phyloP scores from a whole-genome alignment of 2,888 invertebrate genomes.

The Geophilus truncorum region DNA sequence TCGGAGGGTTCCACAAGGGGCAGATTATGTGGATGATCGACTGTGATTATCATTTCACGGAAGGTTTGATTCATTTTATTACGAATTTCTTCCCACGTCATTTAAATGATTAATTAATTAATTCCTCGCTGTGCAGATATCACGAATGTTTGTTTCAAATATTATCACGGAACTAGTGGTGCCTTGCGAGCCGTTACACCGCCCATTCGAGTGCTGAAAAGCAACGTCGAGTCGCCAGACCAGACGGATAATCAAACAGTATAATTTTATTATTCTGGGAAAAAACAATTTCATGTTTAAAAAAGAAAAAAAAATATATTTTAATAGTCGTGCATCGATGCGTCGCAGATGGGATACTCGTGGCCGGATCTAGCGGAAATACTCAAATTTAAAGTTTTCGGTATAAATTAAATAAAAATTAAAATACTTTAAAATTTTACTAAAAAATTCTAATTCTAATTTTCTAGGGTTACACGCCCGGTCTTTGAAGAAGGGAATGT shows the following conservation, averaged over 20 bases:
- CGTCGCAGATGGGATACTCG: constrained; percentile 37
- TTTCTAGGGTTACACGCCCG: constrained; percentile 48
- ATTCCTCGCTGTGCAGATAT: constrained; percentile 43
- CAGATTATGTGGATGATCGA: constrained; percentile 48
- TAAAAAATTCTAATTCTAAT: background rate
- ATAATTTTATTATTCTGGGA: background rate
- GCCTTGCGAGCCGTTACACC: constrained; percentile 49
- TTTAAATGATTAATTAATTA: background rate
- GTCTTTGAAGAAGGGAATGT: constrained; percentile 51
- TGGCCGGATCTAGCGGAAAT: constrained; percentile 41
- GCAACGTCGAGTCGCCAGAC: background rate
- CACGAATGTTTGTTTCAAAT: constrained; percentile 50
- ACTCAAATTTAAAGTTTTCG: constrained; percentile 41
- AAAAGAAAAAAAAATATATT: background rate
- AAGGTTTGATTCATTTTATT: constrained; percentile 41
- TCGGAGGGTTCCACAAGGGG: constrained; percentile 46
- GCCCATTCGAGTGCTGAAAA: constrained; percentile 43
- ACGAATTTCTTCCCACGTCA: background rate
- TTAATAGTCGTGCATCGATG: background rate
- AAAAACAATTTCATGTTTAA: background rate
- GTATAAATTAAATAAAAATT: constrained; percentile 37
- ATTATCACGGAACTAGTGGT: constrained; percentile 50
- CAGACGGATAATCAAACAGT: constrained; percentile 26
- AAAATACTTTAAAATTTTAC: background rate
- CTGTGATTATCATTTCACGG: constrained; percentile 45